Percentiles rank a stretch among this genome's conserved stretches.
phyloP scores from a whole-genome alignment of 2,113 vertebrate species.

The Scophthalmus maximus region DNA sequence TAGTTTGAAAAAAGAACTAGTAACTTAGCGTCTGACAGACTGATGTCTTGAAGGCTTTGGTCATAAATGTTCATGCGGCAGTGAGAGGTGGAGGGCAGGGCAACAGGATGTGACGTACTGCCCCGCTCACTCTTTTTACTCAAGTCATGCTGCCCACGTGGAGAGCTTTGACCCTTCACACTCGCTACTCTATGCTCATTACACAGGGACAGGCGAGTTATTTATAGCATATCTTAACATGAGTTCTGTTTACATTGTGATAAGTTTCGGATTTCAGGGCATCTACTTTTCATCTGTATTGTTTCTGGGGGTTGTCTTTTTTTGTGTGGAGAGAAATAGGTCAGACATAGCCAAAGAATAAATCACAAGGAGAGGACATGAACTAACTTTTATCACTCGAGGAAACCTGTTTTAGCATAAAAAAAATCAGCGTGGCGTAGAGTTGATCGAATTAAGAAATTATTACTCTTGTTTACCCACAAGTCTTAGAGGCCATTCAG shows the following conservation, averaged over 20 bases:
- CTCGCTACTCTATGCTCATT: conserved; percentile 58
- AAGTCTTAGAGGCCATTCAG: conserved; percentile 48
- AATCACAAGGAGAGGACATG: conserved; percentile 48
- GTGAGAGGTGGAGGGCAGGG: conserved; percentile 17
- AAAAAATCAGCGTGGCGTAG: conserved; percentile 35
- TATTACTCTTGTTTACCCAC: conserved; percentile 46
- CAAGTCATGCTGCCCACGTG: conserved; percentile 6
- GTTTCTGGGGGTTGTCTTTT: neutral
- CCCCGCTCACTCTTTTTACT: conserved; percentile 32
- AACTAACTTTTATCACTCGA: conserved; percentile 43
- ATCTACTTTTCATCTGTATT: conserved; percentile 46
- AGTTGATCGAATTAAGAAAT: conserved; percentile 54
- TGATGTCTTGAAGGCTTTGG: neutral
- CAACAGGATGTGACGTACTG: conserved; percentile 22
- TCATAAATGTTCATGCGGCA: neutral
- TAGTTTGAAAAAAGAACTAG: conserved; percentile 34
- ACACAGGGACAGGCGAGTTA: conserved; percentile 64
- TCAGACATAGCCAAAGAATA: conserved; percentile 82
- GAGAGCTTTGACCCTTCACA: conserved; percentile 57
- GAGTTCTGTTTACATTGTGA: conserved; percentile 72
- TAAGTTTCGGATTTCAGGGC: conserved; percentile 51
- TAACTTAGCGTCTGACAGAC: no score
- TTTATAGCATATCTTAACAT: conserved; percentile 72
- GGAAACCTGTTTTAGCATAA: conserved; percentile 48
- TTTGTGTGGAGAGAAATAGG: conserved; percentile 52